A percentile compares a stretch with the other conserved stretches of the same genome.
phyloP scores from a whole-genome alignment of 2,797 vertebrate genomes.

The Acanthiza pusilla region DNA sequence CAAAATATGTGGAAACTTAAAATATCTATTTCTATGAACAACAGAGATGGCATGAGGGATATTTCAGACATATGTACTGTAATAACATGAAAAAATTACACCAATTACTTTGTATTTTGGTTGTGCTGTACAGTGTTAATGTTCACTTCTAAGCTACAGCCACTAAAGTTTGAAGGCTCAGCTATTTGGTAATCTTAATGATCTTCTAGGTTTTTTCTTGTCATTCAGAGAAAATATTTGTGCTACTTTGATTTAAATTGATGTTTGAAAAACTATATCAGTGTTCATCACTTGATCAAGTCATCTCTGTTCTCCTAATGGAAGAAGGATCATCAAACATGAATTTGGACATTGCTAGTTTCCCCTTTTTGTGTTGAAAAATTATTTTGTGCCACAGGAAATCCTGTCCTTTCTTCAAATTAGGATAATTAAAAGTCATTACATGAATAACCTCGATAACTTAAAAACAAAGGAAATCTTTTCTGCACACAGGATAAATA shows the following conservation, averaged over 20 bases:
- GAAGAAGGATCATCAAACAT: background rate
- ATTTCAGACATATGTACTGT: background rate
- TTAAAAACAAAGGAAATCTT: background rate
- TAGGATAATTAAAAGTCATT: conserved; percentile 2
- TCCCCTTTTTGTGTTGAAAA: background rate
- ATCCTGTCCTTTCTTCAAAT: background rate
- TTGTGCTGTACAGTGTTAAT: background rate
- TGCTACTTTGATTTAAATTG: background rate
- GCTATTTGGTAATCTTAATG: background rate
- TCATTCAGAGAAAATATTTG: background rate
- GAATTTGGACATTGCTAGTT: background rate
- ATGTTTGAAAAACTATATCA: background rate
- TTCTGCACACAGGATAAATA: background rate
- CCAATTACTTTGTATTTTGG: background rate
- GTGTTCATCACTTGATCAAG: background rate
- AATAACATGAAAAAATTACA: background rate
- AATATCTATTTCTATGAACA: background rate
- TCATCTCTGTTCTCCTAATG: background rate
- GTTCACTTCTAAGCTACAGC: background rate
- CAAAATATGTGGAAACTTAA: background rate
- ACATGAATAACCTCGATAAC: background rate
- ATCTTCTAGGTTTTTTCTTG: background rate
- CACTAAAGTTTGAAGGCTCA: background rate
- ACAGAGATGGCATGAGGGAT: background rate
- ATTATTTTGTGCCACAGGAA: background rate